Base-by-base conservation (phyloP, 2,113 vertebrate genomes). In the Amazona vittata region DNA sequence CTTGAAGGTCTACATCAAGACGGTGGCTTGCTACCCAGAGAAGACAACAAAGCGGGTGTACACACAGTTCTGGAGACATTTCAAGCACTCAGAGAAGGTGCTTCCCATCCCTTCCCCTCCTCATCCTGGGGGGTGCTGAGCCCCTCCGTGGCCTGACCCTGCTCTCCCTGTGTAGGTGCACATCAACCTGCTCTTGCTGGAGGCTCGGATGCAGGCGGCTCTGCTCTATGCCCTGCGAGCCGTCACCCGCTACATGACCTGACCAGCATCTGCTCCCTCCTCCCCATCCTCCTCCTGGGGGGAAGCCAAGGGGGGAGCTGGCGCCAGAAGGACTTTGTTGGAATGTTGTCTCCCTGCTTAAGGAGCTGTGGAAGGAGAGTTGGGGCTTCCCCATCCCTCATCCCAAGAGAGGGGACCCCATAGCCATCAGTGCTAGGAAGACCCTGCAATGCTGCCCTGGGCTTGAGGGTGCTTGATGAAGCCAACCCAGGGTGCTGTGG, bases 51-150 rank as follows among this genome's bases (percentile, higher is more conserved):
- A 97, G 18, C 96, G 97, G 81, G 97, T 98, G 93, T 99, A 99
- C 96, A 97, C 97, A 2, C 94, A 97, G 79, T 99, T 99, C 98
- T 99, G 99, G 99, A 99, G 98, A 89, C 99, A 99, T 90, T 99
- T 99, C 97, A 98, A 98, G 53, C 99, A 99, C 97, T 99, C 99
- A 0, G 99, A 99, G 97, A 99, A 99, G 99, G 99, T 99, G 84
- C n/a, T 26, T 43, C 53, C 57, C 2, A 0, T 49, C 52, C 43
- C 22, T 60, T 26, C 17, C 65, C 25, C 18, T 53, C 33, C 37
- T 1, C 4, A 50, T 6, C 1, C 14, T 10, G 11, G 6, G 37
- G 33, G 59, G 14, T 35, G 57, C 90, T 47, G 65, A 43, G 33
- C 20, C 29, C 33, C 55, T 37, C 8, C 4, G 0, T 5, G 16